phyloP scores from a whole-genome alignment of 2,888 invertebrate genomes.

The Aproaerema taeniolella region DNA sequence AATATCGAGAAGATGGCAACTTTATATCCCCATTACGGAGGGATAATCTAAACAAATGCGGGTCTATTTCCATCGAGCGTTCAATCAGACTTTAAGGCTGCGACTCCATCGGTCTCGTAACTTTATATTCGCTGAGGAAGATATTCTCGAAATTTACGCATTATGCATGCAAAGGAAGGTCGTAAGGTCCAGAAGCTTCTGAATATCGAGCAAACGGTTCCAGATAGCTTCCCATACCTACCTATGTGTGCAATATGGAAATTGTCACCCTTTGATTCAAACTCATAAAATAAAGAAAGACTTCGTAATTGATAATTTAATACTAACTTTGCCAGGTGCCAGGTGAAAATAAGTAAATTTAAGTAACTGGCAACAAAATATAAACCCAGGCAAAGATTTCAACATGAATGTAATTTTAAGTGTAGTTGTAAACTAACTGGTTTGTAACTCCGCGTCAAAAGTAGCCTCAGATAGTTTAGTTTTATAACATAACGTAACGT shows the following conservation, averaged over 20 bases:
- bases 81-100: conserved; percentile 51
- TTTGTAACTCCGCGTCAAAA: no score
- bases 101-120: conserved; percentile 39
- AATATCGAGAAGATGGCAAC: conserved; percentile 14
- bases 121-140: conserved; percentile 57
- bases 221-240: conserved; percentile 1
- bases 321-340: no score
- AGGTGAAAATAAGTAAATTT: no score
- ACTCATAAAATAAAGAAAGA: no score
- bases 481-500: no score
- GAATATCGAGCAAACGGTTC: conserved; percentile 6
- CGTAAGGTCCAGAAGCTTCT: conserved; percentile 41
- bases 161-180: conserved; percentile 55
- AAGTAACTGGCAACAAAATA: no score
- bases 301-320: no score
- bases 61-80: conserved; percentile 42
- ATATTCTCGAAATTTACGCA: conserved; percentile 47
- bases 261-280: conserved; percentile 3
- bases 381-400: no score
- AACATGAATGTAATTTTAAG: no score
- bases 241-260: conserved; percentile 5
- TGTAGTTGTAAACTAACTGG: no score
- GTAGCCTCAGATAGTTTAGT: no score
- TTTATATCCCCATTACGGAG: conserved; percentile 29
- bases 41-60: conserved; percentile 54